phyloP scores from a whole-genome alignment of 2,113 vertebrate species.

The mouse (Mus musculus) region DNA sequence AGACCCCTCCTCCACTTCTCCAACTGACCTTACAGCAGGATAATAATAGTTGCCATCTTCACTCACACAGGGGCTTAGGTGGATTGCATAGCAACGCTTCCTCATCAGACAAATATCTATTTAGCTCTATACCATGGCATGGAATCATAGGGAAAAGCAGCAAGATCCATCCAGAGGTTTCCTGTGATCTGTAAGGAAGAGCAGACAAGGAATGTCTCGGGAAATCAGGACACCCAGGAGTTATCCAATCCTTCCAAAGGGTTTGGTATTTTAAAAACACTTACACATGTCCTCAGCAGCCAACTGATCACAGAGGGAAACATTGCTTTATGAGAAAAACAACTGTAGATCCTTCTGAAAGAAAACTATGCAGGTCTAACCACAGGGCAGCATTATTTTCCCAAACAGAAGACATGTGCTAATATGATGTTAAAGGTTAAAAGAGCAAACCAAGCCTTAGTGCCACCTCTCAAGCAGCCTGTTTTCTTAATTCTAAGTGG shows the following conservation, averaged over 20 bases:
- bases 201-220: background rate
- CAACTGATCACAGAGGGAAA: slow-evolving; percentile 7
- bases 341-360: slow-evolving; percentile 1
- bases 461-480: background rate
- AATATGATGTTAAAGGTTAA: background rate
- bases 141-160: background rate
- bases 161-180: background rate
- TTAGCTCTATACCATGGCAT: background rate
- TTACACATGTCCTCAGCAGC: background rate
- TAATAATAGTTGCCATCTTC: background rate
- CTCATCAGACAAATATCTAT: background rate
- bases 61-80: too few relatives aligned
- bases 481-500: background rate
- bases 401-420: background rate
- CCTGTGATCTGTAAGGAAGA: background rate
- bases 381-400: background rate
- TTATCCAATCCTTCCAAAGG: background rate
- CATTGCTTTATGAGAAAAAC: background rate
- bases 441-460: background rate
- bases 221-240: background rate
- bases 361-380: slow-evolving; percentile 20
- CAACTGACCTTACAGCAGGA: background rate
- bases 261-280: background rate
- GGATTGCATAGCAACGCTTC: background rate
- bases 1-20: background rate